Conservation (phyloP, 2,113 vertebrate species). For the Myotis davidii region DNA sequence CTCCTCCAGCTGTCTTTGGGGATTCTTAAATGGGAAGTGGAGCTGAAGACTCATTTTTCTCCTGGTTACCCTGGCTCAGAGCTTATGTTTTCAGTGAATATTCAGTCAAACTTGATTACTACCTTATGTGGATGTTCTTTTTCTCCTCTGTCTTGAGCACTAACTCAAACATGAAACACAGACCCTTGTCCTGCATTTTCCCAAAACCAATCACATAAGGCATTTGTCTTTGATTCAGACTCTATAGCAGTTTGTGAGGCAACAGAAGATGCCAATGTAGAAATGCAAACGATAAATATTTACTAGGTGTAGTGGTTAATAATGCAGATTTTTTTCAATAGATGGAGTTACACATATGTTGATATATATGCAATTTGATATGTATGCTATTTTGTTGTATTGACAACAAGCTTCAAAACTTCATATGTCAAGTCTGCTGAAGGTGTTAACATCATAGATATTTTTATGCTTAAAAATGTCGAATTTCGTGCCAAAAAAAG, state of each 20-base stretch:
- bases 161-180: neutral
- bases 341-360: no score
- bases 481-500: no score
- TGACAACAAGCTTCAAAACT: no score
- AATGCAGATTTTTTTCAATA: no score
- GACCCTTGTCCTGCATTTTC: neutral
- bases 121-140: neutral
- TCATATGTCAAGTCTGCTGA: no score
- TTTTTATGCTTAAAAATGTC: no score
- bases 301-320: no score
- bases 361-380: no score
- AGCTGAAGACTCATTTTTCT: neutral
- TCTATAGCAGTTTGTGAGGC: neutral
- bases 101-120: neutral
- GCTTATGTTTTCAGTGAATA: neutral
- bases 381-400: no score
- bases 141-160: neutral
- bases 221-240: neutral
- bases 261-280: neutral
- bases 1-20: neutral
- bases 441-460: no score
- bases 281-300: neutral
- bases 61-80: neutral
- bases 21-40: neutral
- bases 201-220: neutral